phyloP scores from a whole-genome alignment of 2,113 vertebrate species.

The human region GRCh38 chr2:198903001-198903500 shows the following conservation, averaged over 20 bases:
- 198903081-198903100: slow-evolving; percentile 58
- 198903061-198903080: slow-evolving; percentile 53
- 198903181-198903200: slow-evolving; percentile 77
- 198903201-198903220: slow-evolving; percentile 56
- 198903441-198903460: background rate
- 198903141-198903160: slow-evolving; percentile 74
- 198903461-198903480: background rate
- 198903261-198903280: slow-evolving; percentile 69
- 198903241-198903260: slow-evolving; percentile 64
- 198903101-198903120: slow-evolving; percentile 72
- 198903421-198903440: background rate
- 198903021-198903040: background rate
- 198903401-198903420: slow-evolving; percentile 52
- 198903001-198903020: background rate
- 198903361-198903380: slow-evolving; percentile 31
- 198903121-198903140: slow-evolving; percentile 68
- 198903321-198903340: slow-evolving; percentile 65
- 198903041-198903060: background rate
- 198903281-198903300: slow-evolving; percentile 37
- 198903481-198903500: slow-evolving; percentile 4
- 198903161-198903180: slow-evolving; percentile 78
- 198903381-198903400: slow-evolving; percentile 52
- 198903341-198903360: slow-evolving; percentile 43
- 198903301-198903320: slow-evolving; percentile 66
- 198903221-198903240: slow-evolving; percentile 72